phyloP scores from a whole-genome alignment of 1,140 invertebrate species.

The Drosophila kanapiae region DNA sequence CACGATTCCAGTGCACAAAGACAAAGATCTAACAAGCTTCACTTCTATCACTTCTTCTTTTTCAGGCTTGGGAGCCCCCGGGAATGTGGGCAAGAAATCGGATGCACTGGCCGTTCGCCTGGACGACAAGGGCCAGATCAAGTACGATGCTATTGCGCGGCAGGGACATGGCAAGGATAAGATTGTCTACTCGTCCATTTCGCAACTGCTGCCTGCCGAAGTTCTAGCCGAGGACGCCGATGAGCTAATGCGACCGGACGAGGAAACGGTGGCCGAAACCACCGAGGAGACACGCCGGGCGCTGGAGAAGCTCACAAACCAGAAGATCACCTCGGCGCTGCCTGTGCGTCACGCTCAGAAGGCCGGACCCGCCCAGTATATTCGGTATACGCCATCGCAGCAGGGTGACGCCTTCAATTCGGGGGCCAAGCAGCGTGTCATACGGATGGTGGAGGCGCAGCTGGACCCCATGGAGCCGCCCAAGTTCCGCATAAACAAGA shows the following conservation, averaged over 20 bases:
- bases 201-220: constrained; percentile 97
- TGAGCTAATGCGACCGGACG: constrained; percentile 92
- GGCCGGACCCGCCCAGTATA: constrained; percentile 96
- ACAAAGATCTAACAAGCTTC: not conserved
- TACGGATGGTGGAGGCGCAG: constrained; percentile 97
- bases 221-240: constrained; percentile 96
- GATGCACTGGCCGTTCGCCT: constrained; percentile 97
- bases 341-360: constrained; percentile 96
- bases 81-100: constrained; percentile 88
- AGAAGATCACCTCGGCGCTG: constrained; percentile 97
- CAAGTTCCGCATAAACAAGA: constrained; percentile 97
- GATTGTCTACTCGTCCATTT: constrained; percentile 98
- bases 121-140: constrained; percentile 97
- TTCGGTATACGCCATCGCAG: constrained; percentile 98
- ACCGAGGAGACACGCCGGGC: constrained; percentile 94
- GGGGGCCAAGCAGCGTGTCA: constrained; percentile 98
- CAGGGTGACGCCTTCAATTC: constrained; percentile 98
- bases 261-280: constrained; percentile 94
- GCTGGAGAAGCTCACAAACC: constrained; percentile 94
- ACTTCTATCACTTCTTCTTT: not conserved
- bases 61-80: constrained; percentile 91
- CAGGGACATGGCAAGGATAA: constrained; percentile 99
- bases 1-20: not conserved
- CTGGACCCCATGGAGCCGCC: constrained; percentile 99
- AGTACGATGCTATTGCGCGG: constrained; percentile 97